Base-by-base conservation (phyloP, 2,888 invertebrate genomes). In the Agrotis ipsilon region DNA sequence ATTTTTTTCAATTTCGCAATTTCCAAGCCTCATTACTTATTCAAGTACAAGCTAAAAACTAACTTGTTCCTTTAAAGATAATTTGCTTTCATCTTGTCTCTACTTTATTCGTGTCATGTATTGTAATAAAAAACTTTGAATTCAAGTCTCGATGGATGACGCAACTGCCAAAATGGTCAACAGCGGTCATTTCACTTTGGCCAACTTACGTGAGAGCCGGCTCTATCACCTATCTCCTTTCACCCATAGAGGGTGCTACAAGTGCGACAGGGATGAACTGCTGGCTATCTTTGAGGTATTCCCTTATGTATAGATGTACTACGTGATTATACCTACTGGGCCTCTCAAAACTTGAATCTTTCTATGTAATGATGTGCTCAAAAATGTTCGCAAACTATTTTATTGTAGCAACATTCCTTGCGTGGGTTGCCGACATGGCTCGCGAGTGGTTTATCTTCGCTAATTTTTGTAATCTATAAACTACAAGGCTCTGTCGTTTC, bases 121-220 rank as follows among this genome's bases (percentile, higher is more conserved):
- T 78, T 84, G 86, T 89, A 82, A 78, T 80, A 86, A 82, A 83
- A 87, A 87, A 88, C 89, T 92, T 90, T 82, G 80, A 89, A 94
- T 94, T 94, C 92, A 90, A 89, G 86, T 87, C 88, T 89, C 90
- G 91, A 86, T 80, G 89, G 91, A 91, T 95, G 96, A 96, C 94
- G 95, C 94, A 95, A 96, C 91, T 88, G 88, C 92, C 92, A 89
- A 95, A 95, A 94, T 94, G 94, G 94, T 94, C 95, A 93, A 80
- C 93, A 65, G 92, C 94, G 96, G 96, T 95, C 96, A 96, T 95
- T 96, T 96, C 96, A 91, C 96, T 96, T 94, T 96, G 96, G 92
- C 96, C 95, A 94, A 96, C 95, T 95, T 96, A 94, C 92, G 90
- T 86, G 89, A 88, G 86, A 88, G 89, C 86, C 86, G 86, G 88